A percentile compares a stretch with the other conserved stretches of the same genome.
These are phyloP conservation scores for Heliangelus exortis DNA, from an alignment of 2,797 vertebrate genomes.

Conservation along the genomic window DNA sequence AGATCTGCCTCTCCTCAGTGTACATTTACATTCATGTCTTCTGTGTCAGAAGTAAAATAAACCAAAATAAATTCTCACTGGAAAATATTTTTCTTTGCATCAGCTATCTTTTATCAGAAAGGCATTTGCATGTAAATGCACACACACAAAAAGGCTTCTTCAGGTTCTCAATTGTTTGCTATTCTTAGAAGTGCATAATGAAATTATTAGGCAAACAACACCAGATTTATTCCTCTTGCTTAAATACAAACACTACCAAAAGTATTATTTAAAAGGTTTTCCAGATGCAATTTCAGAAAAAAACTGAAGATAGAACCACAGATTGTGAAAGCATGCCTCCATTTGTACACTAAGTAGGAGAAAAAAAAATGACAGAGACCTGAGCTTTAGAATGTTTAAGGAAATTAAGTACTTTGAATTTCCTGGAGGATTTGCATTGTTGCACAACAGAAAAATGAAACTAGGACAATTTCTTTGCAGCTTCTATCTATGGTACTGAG, in stretches of 20 bases:
- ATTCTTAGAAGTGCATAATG: background rate
- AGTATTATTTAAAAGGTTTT: background rate
- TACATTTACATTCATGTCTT: background rate
- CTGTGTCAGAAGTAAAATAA: background rate
- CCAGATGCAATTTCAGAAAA: background rate
- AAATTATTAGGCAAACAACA: background rate
- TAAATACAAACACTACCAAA: background rate
- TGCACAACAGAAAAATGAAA: background rate
- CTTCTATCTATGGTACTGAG: background rate
- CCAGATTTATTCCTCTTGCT: background rate
- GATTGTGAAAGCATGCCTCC: background rate
- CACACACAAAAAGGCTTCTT: background rate
- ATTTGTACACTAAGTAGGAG: background rate
- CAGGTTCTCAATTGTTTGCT: background rate
- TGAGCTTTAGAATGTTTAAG: background rate
- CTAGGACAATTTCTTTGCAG: background rate
- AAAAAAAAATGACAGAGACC: background rate
- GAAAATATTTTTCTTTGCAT: background rate
- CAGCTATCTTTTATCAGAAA: background rate
- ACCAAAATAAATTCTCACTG: background rate
- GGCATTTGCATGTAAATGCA: background rate
- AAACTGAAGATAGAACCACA: background rate
- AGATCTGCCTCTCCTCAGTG: background rate
- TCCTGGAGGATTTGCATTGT: background rate
- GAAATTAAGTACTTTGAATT: background rate